phyloP scores from a whole-genome alignment of 2,797 vertebrate genomes.

The Sebastes diploproa region DNA sequence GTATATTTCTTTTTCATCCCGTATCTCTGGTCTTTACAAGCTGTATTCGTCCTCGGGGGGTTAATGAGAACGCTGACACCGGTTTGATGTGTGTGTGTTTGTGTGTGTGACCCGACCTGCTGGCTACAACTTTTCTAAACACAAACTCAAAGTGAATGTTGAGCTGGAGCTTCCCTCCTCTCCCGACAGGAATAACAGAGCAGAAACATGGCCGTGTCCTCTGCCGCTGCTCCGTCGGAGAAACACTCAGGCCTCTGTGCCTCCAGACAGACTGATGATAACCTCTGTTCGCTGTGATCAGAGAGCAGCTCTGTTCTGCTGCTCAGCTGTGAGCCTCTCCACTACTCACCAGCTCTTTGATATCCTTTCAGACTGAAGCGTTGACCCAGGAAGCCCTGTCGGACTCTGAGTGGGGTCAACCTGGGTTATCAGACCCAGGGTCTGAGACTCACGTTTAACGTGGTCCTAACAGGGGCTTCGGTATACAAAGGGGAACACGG shows the following conservation, averaged over 20 bases:
- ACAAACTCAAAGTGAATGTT: neutral
- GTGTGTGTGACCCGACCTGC: neutral
- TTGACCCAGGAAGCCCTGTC: neutral
- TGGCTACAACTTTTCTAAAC: no score
- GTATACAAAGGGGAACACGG: neutral
- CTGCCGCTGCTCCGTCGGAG: neutral
- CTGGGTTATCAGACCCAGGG: neutral
- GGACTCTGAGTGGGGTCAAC: neutral
- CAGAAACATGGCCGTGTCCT: neutral
- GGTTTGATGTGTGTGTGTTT: neutral
- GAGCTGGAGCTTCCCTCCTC: neutral
- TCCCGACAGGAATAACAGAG: neutral
- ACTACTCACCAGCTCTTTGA: conserved; percentile 11
- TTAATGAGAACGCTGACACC: conserved; percentile 1
- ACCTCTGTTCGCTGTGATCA: conserved; percentile 40
- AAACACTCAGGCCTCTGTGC: conserved; percentile 21
- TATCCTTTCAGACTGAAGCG: neutral
- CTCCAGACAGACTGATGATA: conserved; percentile 27
- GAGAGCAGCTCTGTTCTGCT: conserved; percentile 33
- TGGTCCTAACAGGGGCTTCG: neutral
- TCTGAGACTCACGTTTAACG: neutral
- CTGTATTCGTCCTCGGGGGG: neutral
- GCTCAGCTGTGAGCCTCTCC: conserved; percentile 21
- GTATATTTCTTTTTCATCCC: neutral
- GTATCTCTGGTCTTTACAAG: neutral